These are phyloP conservation scores for Pitangus sulphuratus DNA, from an alignment of 2,797 vertebrate genomes.

Conservation along the genomic window DNA sequence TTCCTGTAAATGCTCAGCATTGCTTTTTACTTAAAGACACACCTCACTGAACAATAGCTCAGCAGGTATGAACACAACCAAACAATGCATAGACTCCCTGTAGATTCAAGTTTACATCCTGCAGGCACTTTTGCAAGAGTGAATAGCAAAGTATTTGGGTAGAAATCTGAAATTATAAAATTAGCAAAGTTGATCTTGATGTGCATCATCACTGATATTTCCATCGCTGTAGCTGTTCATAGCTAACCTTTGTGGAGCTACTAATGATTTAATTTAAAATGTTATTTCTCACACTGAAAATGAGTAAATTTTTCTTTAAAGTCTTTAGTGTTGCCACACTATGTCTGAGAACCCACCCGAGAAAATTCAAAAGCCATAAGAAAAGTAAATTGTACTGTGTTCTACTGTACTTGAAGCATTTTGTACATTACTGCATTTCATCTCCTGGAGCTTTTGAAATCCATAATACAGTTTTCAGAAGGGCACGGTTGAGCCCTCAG, in stretches of 20 bases:
- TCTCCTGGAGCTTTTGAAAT: background rate
- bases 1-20: conserved; percentile 53
- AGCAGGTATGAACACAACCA: conserved; percentile 72
- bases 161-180: background rate
- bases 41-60: conserved; percentile 83
- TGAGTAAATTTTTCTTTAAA: background rate
- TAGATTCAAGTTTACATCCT: conserved; percentile 37
- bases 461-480: background rate
- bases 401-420: background rate
- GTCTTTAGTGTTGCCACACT: background rate
- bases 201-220: background rate
- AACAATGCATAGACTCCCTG: background rate
- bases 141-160: background rate
- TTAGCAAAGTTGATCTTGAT: background rate
- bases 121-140: background rate
- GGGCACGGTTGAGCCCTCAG: background rate
- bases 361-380: background rate
- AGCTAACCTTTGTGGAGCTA: background rate
- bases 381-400: background rate
- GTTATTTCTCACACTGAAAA: background rate
- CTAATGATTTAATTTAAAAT: background rate
- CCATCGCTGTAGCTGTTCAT: background rate
- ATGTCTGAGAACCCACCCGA: background rate
- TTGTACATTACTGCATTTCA: background rate
- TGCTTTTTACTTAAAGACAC: conserved; percentile 73